phyloP scores from a whole-genome alignment of 2,888 invertebrate genomes.

The Endomychus coccineus region DNA sequence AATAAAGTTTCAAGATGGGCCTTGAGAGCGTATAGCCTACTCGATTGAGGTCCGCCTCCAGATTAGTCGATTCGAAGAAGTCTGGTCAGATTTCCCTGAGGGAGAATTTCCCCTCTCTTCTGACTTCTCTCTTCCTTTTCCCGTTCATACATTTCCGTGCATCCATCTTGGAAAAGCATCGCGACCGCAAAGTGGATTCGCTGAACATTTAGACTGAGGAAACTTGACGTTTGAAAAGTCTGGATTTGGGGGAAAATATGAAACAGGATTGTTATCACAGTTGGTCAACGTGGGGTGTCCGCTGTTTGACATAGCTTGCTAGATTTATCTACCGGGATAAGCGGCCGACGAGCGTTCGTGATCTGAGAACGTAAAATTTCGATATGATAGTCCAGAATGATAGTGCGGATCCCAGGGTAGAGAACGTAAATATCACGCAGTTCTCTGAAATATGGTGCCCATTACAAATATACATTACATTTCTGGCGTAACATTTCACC shows the following conservation, averaged over 20 bases:
- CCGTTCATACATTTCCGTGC: slow-evolving; percentile 26
- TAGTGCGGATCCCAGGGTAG: too few relatives aligned
- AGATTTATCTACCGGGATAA: slow-evolving; percentile 36
- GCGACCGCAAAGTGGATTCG: slow-evolving; percentile 24
- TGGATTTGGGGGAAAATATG: slow-evolving; percentile 32
- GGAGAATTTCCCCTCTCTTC: background rate
- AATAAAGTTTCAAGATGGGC: too few relatives aligned
- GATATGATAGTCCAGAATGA: too few relatives aligned
- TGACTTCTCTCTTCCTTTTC: slow-evolving; percentile 21
- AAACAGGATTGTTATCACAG: slow-evolving; percentile 34
- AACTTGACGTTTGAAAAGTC: slow-evolving; percentile 26
- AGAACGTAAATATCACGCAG: too few relatives aligned
- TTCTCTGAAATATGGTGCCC: too few relatives aligned
- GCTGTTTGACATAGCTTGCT: slow-evolving; percentile 35
- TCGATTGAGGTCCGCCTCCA: slow-evolving; percentile 24
- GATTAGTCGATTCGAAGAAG: slow-evolving; percentile 28
- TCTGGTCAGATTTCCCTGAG: slow-evolving; percentile 15
- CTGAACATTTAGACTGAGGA: too few relatives aligned
- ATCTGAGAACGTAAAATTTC: slow-evolving; percentile 29
- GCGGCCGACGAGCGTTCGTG: slow-evolving; percentile 32
- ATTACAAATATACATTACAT: too few relatives aligned
- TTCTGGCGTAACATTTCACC: too few relatives aligned
- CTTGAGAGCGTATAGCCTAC: background rate
- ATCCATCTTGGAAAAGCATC: slow-evolving; percentile 24
- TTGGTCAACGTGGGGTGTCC: slow-evolving; percentile 28